Percentiles rank a stretch among this genome's conserved stretches.
Evolutionary conservation across 2,888 invertebrate genomes (phyloP).

Genomic region (Tetramorium bicarinatum): DNA sequence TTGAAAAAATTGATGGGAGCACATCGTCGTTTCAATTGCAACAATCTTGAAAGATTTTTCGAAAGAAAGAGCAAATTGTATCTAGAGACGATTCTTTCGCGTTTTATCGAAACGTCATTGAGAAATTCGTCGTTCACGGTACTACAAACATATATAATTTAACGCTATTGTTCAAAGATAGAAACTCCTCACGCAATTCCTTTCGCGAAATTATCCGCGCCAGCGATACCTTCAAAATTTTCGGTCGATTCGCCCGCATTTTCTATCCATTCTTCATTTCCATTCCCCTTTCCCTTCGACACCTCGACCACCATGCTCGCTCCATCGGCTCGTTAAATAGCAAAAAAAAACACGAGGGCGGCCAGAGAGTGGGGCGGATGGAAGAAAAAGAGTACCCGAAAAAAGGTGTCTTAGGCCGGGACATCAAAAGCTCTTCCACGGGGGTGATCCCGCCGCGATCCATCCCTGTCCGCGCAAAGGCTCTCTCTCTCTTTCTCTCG

Average conservation of each 20-base stretch:
- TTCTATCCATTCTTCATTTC: conserved; percentile 40
- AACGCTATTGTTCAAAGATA: conserved; percentile 57
- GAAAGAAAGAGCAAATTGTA: background rate
- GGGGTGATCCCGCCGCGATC: conserved; percentile 74
- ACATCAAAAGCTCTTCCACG: conserved; percentile 78
- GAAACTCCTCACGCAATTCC: conserved; percentile 59
- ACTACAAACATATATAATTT: background rate
- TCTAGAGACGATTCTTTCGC: background rate
- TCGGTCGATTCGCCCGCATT: conserved; percentile 34
- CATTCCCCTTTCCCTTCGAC: background rate
- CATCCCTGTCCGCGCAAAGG: conserved; percentile 74
- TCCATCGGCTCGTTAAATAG: conserved; percentile 68
- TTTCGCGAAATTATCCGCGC: conserved; percentile 61
- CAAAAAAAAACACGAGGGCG: conserved; percentile 31
- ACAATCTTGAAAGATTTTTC: background rate
- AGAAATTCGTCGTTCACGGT: too few species aligned
- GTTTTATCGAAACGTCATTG: background rate
- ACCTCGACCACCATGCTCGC: conserved; percentile 37
- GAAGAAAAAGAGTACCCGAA: conserved; percentile 71
- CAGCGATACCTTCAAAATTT: conserved; percentile 64
- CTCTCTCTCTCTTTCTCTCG: conserved; percentile 12
- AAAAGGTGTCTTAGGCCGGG: conserved; percentile 74
- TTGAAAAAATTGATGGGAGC: background rate
- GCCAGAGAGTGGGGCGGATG: conserved; percentile 19
- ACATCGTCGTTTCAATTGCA: background rate